Evolutionary conservation across 2,888 invertebrate species (phyloP).

Genomic region (Rhaphigaster nebulosa): DNA sequence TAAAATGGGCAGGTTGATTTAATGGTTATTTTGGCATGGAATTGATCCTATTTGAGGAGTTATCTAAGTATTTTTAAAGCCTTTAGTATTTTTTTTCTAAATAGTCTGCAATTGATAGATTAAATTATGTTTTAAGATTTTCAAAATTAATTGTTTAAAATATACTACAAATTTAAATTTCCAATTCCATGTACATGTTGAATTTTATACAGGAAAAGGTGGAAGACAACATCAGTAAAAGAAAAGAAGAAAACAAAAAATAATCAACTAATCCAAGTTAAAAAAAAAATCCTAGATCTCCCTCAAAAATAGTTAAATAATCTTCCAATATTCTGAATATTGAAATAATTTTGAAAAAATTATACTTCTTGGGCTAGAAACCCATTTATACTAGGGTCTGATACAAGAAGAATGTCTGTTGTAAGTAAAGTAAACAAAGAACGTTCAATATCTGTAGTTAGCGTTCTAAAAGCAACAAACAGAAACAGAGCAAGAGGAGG

Average conservation of each 20-base stretch:
- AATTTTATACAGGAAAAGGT: conserved; percentile 47
- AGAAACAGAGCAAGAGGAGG: not conserved
- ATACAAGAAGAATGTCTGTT: not conserved
- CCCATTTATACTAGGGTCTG: not conserved
- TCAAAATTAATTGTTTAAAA: not conserved
- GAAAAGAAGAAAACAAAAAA: conserved; percentile 48
- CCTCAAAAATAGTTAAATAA: not conserved
- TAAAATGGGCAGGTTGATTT: not conserved
- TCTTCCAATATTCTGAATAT: not conserved
- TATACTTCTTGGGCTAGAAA: not conserved
- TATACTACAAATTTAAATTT: not conserved
- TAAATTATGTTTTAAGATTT: not conserved
- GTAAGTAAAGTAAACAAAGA: conserved; percentile 13
- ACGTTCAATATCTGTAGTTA: not conserved
- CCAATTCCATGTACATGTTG: conserved; percentile 6
- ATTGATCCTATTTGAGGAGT: not conserved
- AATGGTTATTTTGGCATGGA: not conserved
- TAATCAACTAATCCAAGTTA: conserved; percentile 1
- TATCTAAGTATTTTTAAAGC: not conserved
- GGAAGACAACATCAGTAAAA: conserved; percentile 13
- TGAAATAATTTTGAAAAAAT: not conserved
- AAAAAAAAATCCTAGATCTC: not conserved
- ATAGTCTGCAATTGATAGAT: not conserved
- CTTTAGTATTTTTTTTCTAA: not conserved
- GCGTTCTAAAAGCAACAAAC: not conserved